Evolutionary conservation across 2,113 vertebrate species (phyloP).

Genomic region (Uropsilus gracilis): DNA sequence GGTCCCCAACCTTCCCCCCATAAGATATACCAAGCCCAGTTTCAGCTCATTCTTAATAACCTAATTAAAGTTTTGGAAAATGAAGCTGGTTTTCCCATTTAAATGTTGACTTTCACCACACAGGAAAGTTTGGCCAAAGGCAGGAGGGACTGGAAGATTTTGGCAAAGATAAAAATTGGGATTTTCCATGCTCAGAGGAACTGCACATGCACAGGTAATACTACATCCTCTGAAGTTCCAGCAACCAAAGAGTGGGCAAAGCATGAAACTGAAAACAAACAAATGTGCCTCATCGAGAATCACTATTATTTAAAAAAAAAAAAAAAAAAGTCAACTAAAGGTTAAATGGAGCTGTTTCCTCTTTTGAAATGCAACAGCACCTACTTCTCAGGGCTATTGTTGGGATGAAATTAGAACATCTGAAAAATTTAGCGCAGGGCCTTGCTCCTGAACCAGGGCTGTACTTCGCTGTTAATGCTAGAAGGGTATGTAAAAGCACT

Average conservation of each 20-base stretch:
- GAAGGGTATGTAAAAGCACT: not conserved
- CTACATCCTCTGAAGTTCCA: not conserved
- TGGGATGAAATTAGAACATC: not conserved
- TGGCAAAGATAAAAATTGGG: conserved; percentile 53
- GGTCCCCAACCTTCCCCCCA: not conserved
- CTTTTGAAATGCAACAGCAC: not conserved
- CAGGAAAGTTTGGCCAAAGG: conserved; percentile 55
- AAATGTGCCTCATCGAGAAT: not conserved
- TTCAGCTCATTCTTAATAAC: conserved; percentile 57
- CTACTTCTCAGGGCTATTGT: not conserved
- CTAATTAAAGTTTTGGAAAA: conserved; percentile 64
- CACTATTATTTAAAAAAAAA: not conserved
- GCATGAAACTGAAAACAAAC: not conserved
- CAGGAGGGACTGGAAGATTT: conserved; percentile 46
- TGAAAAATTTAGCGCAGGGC: not conserved
- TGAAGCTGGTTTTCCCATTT: conserved; percentile 56
- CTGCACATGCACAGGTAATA: not conserved
- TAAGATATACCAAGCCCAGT: not conserved
- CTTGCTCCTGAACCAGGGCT: not conserved
- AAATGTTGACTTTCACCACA: conserved; percentile 65
- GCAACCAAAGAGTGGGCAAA: not conserved
- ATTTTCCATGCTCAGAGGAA: conserved; percentile 68
- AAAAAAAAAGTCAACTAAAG: not conserved
- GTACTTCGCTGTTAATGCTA: not conserved
- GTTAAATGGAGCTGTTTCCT: not conserved